Evolutionary conservation across 2,113 vertebrate species (phyloP).

Genomic region (Ciconia maguari): DNA sequence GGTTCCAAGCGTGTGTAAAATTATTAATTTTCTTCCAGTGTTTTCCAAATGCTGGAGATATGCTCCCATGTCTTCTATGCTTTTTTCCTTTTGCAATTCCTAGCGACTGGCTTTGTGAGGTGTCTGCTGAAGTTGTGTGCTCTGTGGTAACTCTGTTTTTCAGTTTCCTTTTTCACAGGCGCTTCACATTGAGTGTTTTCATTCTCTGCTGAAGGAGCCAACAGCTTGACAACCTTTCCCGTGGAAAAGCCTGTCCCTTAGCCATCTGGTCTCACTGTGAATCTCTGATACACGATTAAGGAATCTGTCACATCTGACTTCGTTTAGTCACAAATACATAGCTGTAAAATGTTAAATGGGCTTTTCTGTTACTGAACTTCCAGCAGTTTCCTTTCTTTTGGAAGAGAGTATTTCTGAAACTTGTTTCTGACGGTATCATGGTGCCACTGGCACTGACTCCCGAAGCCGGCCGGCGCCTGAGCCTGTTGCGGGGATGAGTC

Average conservation of each 20-base stretch:
- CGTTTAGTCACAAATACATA: not conserved
- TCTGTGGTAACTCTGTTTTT: not conserved
- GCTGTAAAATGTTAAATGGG: not conserved
- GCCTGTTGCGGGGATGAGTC: not conserved
- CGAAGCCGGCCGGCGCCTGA: accelerated
- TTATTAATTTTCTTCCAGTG: not conserved
- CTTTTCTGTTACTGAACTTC: not conserved
- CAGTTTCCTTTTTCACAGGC: not conserved
- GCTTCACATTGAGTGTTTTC: not conserved
- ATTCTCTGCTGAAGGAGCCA: not conserved
- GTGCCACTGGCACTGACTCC: not conserved
- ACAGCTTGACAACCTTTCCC: not conserved
- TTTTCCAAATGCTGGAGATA: not conserved
- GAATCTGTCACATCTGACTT: not conserved
- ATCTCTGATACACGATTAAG: not conserved
- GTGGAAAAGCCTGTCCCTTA: not conserved
- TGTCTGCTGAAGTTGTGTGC: not conserved
- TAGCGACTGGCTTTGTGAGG: not conserved
- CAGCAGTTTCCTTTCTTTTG: not conserved
- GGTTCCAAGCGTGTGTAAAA: not conserved
- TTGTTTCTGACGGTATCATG: not conserved
- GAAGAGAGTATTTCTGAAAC: not conserved
- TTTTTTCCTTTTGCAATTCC: not conserved
- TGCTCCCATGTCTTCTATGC: accelerated
- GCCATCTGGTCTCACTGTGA: not conserved